These are phyloP conservation scores for Chymomyza amoena DNA, from an alignment of 2,888 invertebrate species.

Conservation along the genomic window DNA sequence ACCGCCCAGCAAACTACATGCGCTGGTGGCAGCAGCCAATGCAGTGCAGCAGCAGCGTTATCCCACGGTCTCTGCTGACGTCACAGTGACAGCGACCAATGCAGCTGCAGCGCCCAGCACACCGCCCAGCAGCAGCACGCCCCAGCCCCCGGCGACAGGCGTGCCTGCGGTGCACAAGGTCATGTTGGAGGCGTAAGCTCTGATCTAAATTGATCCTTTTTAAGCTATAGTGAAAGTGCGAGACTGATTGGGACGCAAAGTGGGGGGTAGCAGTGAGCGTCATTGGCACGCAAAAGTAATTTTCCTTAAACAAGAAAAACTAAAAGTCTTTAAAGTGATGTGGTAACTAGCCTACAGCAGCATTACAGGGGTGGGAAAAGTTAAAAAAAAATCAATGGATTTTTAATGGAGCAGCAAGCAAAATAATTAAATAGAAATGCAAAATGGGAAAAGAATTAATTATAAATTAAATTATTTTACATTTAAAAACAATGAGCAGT, in stretches of 20 bases:
- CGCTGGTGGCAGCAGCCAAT: slow-evolving; percentile 74
- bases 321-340: not conserved
- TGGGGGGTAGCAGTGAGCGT: slow-evolving; percentile 1
- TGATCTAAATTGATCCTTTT: slow-evolving; percentile 38
- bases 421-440: slow-evolving; percentile 13
- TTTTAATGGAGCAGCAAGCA: slow-evolving; percentile 16
- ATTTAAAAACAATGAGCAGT: slow-evolving; percentile 53
- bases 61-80: slow-evolving; percentile 77
- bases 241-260: not conserved
- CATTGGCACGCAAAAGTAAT: not conserved
- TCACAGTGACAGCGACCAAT: slow-evolving; percentile 76
- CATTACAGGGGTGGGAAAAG: slow-evolving; percentile 14
- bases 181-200: slow-evolving; percentile 83
- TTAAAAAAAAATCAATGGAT: slow-evolving; percentile 26
- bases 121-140: slow-evolving; percentile 40
- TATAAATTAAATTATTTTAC: slow-evolving; percentile 51
- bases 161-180: slow-evolving; percentile 80
- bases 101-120: slow-evolving; percentile 33
- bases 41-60: slow-evolving; percentile 73
- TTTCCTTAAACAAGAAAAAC: slow-evolving; percentile 42
- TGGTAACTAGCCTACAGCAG: not conserved
- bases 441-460: slow-evolving; percentile 16
- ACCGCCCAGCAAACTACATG: slow-evolving; percentile 81
- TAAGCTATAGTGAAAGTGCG: not conserved
- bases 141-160: slow-evolving; percentile 28